Conservation (phyloP, 92 coral and sea anemone species). For the Scolanthus callimorphus region DNA sequence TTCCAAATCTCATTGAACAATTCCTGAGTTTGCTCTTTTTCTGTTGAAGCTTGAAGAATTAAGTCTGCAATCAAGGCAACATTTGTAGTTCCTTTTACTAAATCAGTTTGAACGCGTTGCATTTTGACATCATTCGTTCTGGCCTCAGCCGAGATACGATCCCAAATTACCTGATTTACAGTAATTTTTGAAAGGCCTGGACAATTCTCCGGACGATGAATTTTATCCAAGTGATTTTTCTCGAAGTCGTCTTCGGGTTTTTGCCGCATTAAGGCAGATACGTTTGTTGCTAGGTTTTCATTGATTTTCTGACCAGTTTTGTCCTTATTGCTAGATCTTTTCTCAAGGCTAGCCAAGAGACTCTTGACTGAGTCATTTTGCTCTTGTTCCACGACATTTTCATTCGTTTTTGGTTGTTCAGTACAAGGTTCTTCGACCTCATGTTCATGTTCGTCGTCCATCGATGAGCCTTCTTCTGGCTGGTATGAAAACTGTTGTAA, state of each 20-base stretch:
- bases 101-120: slow-evolving; percentile 40
- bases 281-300: slow-evolving; percentile 19
- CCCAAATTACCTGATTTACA: slow-evolving; percentile 32
- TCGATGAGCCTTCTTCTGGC: background rate
- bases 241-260: slow-evolving; percentile 36
- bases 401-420: slow-evolving; percentile 1
- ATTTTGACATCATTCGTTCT: slow-evolving; percentile 32
- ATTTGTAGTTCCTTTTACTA: slow-evolving; percentile 41
- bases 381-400: background rate
- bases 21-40: slow-evolving; percentile 7
- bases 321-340: slow-evolving; percentile 12
- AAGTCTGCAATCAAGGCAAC: slow-evolving; percentile 43
- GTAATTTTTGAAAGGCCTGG: slow-evolving; percentile 25
- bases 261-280: slow-evolving; percentile 24
- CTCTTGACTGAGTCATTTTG: slow-evolving; percentile 2
- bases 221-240: slow-evolving; percentile 15
- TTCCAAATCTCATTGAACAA: slow-evolving; percentile 33
- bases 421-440: background rate
- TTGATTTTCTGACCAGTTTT: slow-evolving; percentile 16
- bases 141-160: slow-evolving; percentile 41
- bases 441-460: background rate
- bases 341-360: slow-evolving; percentile 30
- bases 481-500: background rate
- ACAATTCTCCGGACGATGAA: slow-evolving; percentile 21
- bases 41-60: slow-evolving; percentile 5